A percentile compares a stretch with the other conserved stretches of the same genome.
Conservation (phyloP, 2,113 vertebrate species). For the Nanger granti region DNA sequence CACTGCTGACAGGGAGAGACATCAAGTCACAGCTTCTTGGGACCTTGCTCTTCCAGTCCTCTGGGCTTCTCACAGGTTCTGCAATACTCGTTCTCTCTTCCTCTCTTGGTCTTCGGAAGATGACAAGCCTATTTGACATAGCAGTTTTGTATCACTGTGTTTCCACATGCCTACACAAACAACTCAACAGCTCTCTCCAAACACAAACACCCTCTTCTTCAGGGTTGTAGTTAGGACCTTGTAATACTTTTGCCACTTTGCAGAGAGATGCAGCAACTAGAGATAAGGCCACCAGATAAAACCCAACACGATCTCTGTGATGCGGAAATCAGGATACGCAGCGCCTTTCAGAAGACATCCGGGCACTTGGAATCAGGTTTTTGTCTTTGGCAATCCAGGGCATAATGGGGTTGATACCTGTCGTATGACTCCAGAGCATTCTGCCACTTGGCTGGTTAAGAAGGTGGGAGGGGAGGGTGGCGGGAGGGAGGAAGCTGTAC, state of each 20-base stretch:
- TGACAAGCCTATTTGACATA: accelerated
- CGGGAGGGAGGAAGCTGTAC: slow-evolving; percentile 76
- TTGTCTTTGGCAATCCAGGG: slow-evolving; percentile 39
- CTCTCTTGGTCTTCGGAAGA: background rate
- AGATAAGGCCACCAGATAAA: background rate
- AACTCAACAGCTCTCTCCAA: background rate
- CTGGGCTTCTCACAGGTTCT: too few species aligned
- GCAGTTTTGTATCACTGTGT: background rate
- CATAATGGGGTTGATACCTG: slow-evolving; percentile 66
- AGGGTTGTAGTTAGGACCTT: background rate
- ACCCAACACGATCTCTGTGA: background rate
- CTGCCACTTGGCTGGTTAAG: slow-evolving; percentile 72
- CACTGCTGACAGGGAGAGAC: background rate
- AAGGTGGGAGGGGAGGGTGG: slow-evolving; percentile 60
- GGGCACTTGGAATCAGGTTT: background rate
- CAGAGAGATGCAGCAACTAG: accelerated
- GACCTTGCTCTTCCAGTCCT: accelerated
- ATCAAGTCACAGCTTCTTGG: background rate
- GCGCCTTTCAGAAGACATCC: background rate
- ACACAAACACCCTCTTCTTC: background rate
- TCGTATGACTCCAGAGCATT: slow-evolving; percentile 62
- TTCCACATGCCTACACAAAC: background rate
- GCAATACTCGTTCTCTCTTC: accelerated
- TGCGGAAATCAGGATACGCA: background rate
- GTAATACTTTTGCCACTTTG: background rate